These are phyloP conservation scores for Haemorhous mexicanus DNA, from an alignment of 2,113 vertebrate genomes.

Conservation along the genomic window DNA sequence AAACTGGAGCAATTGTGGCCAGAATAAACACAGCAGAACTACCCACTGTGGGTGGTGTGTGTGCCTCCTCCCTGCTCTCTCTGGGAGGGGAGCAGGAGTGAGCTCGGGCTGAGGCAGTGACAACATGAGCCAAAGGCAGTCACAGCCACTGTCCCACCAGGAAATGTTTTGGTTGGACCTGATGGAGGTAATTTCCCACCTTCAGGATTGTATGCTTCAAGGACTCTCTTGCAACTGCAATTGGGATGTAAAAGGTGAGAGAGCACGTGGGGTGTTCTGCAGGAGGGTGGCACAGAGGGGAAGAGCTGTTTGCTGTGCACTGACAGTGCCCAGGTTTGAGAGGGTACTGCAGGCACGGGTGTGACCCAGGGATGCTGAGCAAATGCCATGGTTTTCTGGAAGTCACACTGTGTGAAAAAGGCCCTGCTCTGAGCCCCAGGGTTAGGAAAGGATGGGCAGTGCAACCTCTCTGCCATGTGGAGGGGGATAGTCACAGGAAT, in stretches of 20 bases:
- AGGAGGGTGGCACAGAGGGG: background rate
- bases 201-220: background rate
- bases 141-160: too few relatives aligned
- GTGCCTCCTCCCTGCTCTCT: background rate
- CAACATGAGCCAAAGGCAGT: background rate
- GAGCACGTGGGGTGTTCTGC: background rate
- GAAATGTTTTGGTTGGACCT: background rate
- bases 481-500: background rate
- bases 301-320: background rate
- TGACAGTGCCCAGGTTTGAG: background rate
- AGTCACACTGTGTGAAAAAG: background rate
- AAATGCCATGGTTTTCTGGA: background rate
- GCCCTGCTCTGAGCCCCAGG: background rate
- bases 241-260: background rate
- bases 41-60: background rate
- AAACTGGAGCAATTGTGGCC: background rate
- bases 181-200: background rate
- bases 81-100: background rate
- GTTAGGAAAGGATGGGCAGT: fast-evolving
- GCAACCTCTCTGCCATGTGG: background rate
- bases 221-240: fast-evolving
- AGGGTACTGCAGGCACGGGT: background rate
- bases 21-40: fast-evolving
- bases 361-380: background rate
- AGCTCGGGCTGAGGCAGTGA: background rate